These are phyloP conservation scores for Iphiclides podalirius DNA, from an alignment of 2,888 invertebrate genomes.

Conservation along the genomic window DNA sequence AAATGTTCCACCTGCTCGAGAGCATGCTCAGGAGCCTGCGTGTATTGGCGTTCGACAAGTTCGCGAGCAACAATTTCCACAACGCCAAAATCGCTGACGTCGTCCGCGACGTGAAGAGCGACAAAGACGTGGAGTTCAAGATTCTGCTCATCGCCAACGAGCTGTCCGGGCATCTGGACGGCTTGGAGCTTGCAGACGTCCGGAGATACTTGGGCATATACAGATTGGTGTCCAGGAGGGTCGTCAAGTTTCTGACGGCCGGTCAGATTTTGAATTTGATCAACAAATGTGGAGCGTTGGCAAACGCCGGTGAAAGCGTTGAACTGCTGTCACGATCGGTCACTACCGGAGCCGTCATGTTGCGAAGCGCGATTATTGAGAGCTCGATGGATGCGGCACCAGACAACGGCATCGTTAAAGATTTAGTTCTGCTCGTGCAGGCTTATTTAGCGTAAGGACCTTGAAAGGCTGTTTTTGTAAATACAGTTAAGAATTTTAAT, in stretches of 20 bases:
- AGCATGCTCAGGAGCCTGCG: conserved; percentile 54
- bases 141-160: conserved; percentile 50
- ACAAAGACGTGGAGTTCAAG: conserved; percentile 62
- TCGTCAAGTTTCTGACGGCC: conserved; percentile 54
- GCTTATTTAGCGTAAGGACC: conserved; percentile 39
- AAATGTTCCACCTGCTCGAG: conserved; percentile 44
- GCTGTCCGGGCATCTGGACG: conserved; percentile 45
- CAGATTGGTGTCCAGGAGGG: conserved; percentile 52
- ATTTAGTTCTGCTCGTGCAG: conserved; percentile 44
- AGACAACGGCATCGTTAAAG: conserved; percentile 37
- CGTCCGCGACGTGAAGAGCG: conserved; percentile 51
- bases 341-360: conserved; percentile 43
- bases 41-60: conserved; percentile 48
- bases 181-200: conserved; percentile 47
- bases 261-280: conserved; percentile 53
- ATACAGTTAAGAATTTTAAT: too few relatives aligned
- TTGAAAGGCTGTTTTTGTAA: too few relatives aligned
- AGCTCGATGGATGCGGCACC: conserved; percentile 24
- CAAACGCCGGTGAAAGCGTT: conserved; percentile 42
- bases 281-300: conserved; percentile 37
- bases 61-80: conserved; percentile 36
- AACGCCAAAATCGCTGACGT: conserved; percentile 39
- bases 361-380: conserved; percentile 43
- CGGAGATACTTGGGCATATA: conserved; percentile 46
- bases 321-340: conserved; percentile 47